These are phyloP conservation scores for Sinocyclocheilus grahami DNA, from an alignment of 2,113 vertebrate genomes.

Conservation along the genomic window DNA sequence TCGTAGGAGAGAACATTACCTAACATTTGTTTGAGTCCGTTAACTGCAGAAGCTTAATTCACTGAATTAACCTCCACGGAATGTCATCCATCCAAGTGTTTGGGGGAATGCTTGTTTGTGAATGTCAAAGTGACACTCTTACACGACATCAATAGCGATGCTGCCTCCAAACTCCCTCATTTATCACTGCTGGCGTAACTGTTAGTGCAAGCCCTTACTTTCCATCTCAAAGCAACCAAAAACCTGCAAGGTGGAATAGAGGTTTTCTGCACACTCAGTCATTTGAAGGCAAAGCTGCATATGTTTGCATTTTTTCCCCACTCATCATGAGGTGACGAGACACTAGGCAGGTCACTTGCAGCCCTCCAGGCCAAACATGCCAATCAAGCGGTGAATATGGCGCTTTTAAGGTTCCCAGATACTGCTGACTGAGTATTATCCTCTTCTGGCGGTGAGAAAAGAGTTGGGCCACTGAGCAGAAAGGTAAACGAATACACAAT, in stretches of 20 bases:
- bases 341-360: conserved; percentile 34
- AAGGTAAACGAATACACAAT: conserved; percentile 36
- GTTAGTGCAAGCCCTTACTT: conserved; percentile 12
- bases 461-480: conserved; percentile 9
- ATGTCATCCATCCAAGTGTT: neutral
- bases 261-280: conserved; percentile 20
- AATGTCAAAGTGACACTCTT: conserved; percentile 21
- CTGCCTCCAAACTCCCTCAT: neutral
- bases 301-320: neutral
- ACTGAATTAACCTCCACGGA: neutral
- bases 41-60: neutral
- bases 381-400: conserved; percentile 27
- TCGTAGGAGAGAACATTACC: neutral
- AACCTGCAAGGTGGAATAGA: conserved; percentile 25
- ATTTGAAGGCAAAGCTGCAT: conserved; percentile 44
- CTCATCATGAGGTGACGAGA: conserved; percentile 26
- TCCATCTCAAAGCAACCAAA: conserved; percentile 6
- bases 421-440: conserved; percentile 46
- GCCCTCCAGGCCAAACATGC: conserved; percentile 39
- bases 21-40: neutral
- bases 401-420: conserved; percentile 21
- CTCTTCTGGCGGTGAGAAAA: conserved; percentile 29
- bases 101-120: neutral
- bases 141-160: neutral
- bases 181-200: conserved; percentile 17